These are phyloP conservation scores for Coremacera marginata DNA, from an alignment of 2,888 invertebrate species.

Conservation along the genomic window DNA sequence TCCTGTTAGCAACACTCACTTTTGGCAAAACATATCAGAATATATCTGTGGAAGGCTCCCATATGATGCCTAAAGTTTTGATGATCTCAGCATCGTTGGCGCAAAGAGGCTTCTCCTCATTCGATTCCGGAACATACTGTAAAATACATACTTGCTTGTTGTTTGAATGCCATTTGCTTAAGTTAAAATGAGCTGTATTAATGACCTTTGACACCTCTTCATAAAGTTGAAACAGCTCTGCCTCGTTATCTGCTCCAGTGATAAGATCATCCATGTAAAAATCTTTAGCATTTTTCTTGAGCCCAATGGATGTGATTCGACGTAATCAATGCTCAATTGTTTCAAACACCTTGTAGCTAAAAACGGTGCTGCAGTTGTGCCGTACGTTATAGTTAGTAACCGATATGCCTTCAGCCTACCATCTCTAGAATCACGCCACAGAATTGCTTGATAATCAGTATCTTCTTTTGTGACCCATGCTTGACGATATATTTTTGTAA, in stretches of 20 bases:
- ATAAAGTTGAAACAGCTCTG: conserved; percentile 34
- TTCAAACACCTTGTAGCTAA: conserved; percentile 38
- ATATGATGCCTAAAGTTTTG: conserved; percentile 40
- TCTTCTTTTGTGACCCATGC: conserved; percentile 41
- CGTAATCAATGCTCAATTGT: conserved; percentile 40
- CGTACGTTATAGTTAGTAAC: conserved; percentile 38
- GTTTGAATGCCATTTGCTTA: conserved; percentile 34
- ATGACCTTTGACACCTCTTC: conserved; percentile 21
- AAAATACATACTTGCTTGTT: conserved; percentile 20
- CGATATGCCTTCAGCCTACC: conserved; percentile 34
- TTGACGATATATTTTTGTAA: conserved; percentile 50
- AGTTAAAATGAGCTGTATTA: conserved; percentile 1
- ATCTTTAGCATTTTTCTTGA: not conserved
- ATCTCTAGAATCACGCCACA: no score
- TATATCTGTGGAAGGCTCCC: conserved; percentile 37
- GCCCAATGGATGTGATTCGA: not conserved
- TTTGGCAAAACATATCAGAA: conserved; percentile 31
- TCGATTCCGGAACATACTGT: conserved; percentile 5
- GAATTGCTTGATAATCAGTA: conserved; percentile 37
- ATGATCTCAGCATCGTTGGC: conserved; percentile 38
- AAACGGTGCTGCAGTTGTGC: conserved; percentile 40
- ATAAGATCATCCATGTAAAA: conserved; percentile 41
- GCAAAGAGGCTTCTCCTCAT: conserved; percentile 30
- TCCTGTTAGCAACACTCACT: conserved; percentile 2
- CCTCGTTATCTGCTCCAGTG: conserved; percentile 31